Conservation (phyloP, 1,140 invertebrate genomes). For the Scaptomyza hsui region DNA sequence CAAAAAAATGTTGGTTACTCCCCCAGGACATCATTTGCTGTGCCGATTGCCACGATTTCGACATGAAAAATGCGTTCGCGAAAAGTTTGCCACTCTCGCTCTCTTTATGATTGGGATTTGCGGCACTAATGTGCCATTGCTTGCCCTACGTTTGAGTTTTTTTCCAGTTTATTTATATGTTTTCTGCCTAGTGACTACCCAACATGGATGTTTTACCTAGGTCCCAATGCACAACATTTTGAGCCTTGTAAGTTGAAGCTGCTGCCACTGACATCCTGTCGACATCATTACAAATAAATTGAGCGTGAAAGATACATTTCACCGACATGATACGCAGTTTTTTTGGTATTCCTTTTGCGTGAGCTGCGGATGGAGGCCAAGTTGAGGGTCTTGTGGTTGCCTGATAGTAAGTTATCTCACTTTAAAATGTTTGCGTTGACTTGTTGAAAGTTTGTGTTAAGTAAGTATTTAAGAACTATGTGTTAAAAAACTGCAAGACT, state of each 20-base stretch:
- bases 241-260: conserved; percentile 17
- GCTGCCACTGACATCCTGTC: conserved; percentile 59
- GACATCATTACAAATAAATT: conserved; percentile 81
- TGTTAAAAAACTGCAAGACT: too few species aligned
- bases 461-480: too few species aligned
- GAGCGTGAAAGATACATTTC: conserved; percentile 80
- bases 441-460: conserved; percentile 4
- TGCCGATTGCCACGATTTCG: conserved; percentile 66
- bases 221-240: conserved; percentile 14
- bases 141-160: conserved; percentile 21
- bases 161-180: neutral
- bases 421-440: conserved; percentile 46
- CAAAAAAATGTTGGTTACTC: conserved; percentile 30
- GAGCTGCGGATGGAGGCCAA: neutral
- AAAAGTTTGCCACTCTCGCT: conserved; percentile 60
- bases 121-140: conserved; percentile 77
- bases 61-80: conserved; percentile 82
- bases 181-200: conserved; percentile 39
- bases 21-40: conserved; percentile 71
- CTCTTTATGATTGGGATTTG: conserved; percentile 79
- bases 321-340: conserved; percentile 59
- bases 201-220: conserved; percentile 16
- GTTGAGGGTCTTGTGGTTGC: neutral
- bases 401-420: conserved; percentile 22
- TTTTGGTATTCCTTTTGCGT: conserved; percentile 1